These are phyloP conservation scores for Urechis unicinctus DNA, from an alignment of 2,888 invertebrate species.

Conservation along the genomic window DNA sequence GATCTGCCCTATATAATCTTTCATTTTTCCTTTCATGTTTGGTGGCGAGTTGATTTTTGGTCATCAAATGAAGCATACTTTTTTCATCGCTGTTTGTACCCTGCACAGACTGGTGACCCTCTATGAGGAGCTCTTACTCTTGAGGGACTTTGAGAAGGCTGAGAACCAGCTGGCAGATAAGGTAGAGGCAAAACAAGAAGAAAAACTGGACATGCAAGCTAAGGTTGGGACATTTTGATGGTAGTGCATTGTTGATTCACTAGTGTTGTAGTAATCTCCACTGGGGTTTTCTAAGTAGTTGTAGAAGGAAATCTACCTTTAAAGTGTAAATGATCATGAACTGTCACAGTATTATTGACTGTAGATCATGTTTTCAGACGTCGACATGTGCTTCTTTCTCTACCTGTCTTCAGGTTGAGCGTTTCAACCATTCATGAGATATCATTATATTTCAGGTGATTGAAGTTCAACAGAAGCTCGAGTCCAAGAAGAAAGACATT, in stretches of 20 bases:
- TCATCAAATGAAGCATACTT: no score
- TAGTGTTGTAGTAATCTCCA: no score
- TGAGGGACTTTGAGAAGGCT: conserved; percentile 50
- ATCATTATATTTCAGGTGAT: conserved; percentile 13
- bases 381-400: no score
- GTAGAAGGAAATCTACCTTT: no score
- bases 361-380: no score
- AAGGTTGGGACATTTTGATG: conserved; percentile 44
- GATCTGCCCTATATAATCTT: background rate
- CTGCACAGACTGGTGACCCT: conserved; percentile 44
- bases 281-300: no score
- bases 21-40: background rate
- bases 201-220: conserved; percentile 45
- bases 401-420: no score
- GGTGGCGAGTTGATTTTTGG: no score
- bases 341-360: no score
- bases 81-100: background rate
- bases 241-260: background rate
- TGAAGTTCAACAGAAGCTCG: conserved; percentile 43
- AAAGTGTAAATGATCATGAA: no score
- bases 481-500: conserved; percentile 49
- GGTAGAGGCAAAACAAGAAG: conserved; percentile 40
- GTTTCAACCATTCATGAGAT: no score
- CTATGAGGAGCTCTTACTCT: conserved; percentile 49
- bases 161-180: conserved; percentile 46